Evolutionary conservation across 2,888 invertebrate species (phyloP), one percentile per base, ranked within the genome.

Genomic region (Cerceris rybyensis): DNA sequence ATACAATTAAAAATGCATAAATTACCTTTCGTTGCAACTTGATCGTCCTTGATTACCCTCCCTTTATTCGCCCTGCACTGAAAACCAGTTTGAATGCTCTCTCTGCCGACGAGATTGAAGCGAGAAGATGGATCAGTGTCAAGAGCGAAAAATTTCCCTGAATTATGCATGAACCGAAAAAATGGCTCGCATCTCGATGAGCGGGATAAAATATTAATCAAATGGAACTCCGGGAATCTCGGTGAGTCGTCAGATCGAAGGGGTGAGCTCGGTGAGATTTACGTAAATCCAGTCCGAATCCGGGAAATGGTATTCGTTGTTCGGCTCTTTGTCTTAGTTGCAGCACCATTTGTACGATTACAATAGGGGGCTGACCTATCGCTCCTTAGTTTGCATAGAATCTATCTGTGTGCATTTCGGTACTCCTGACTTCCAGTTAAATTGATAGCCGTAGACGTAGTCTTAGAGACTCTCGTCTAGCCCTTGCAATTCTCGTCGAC

Each of bases 381-480:
- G 69, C 57, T 70, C 63, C 60, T 68, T 71, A 71, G 81, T 81
- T 81, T 81, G 54, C 71, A 71, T 69, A 69, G 69, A 17, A 28
- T 54, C 71, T 57, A 63, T 42, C 39, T 52, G 52, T 52, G 52
- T 7, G 61, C 28, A 59, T 70, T 60, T 77, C 72, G 70, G 55
- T 69, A 16, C 60, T 39, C 61, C 16, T 58, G 49, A 64, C 42
- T 69, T 63, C 50, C 50, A 54, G 14, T 46, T 17, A n/a, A 16
- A 64, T 64, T n/a, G 58, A 14, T 49, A 54, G 9, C 41, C 59
- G 54, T 46, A 57, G 11, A 13, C 50, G 50, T 1, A 11, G 50
- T 59, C 46, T 58, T 41, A 43, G 28, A 13, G 52, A 17, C 39
- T 49, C 41, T 49, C 41, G 9, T 60, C 65, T 70, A 16, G 60